Conservation (phyloP, 2,888 invertebrate species). For the Bimastos eiseni region DNA sequence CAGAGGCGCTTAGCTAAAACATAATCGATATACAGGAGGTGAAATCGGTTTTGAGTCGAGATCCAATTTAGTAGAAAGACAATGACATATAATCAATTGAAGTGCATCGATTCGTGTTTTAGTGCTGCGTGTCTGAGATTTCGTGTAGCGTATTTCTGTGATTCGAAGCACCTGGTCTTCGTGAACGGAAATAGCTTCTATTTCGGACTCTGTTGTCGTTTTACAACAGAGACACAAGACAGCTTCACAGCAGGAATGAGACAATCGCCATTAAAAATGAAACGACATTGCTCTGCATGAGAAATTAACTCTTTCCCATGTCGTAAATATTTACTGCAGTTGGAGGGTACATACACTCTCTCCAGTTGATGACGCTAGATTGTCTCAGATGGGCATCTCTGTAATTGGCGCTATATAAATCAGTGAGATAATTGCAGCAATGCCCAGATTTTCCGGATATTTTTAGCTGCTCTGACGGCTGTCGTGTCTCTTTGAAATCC, state of each 20-base stretch:
- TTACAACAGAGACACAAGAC: background rate
- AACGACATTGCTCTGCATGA: background rate
- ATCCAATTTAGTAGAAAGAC: too few relatives aligned
- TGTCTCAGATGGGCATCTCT: too few relatives aligned
- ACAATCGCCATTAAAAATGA: background rate
- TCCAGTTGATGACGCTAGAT: background rate
- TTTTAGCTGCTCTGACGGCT: background rate
- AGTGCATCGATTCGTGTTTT: too few relatives aligned
- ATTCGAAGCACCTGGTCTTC: background rate
- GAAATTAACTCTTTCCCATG: background rate
- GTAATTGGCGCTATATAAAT: too few relatives aligned
- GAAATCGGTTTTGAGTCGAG: too few relatives aligned
- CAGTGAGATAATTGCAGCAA: too few relatives aligned
- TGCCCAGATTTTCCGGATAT: too few relatives aligned
- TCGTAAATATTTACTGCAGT: background rate
- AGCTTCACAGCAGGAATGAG: background rate
- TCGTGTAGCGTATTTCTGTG: too few relatives aligned
- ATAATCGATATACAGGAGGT: too few relatives aligned
- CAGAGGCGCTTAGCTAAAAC: too few relatives aligned
- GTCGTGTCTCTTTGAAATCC: background rate
- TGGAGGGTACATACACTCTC: background rate
- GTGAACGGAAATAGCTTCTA: background rate
- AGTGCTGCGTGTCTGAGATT: too few relatives aligned
- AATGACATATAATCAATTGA: too few relatives aligned
- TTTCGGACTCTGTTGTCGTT: background rate